These are phyloP conservation scores for Smithornis capensis DNA, from an alignment of 2,113 vertebrate genomes.

Conservation along the genomic window DNA sequence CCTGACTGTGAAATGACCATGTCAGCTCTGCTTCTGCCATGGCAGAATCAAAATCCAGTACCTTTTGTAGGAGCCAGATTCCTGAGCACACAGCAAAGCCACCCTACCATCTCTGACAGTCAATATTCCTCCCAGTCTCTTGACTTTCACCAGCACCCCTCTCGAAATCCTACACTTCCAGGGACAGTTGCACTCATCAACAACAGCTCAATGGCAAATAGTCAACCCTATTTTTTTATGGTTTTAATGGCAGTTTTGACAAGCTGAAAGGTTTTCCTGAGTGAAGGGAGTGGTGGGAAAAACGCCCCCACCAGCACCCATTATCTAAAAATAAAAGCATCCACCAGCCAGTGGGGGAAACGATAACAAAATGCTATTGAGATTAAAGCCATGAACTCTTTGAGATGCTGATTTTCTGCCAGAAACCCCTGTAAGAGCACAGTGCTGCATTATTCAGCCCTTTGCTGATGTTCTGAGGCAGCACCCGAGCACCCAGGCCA, in stretches of 20 bases:
- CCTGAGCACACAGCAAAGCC: background rate
- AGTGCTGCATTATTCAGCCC: background rate
- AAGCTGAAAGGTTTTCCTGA: background rate
- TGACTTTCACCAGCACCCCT: background rate
- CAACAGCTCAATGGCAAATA: background rate
- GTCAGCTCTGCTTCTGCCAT: background rate
- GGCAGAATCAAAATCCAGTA: background rate
- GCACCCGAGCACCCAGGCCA: accelerated
- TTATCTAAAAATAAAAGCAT: conserved; percentile 21
- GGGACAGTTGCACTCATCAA: accelerated
- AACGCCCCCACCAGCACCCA: background rate
- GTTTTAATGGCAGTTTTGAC: background rate
- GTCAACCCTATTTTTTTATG: background rate
- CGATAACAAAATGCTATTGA: background rate
- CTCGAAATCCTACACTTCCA: background rate
- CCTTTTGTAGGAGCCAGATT: background rate
- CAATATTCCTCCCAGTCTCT: background rate
- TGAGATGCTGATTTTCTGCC: background rate
- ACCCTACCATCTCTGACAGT: background rate
- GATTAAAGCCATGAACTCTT: background rate
- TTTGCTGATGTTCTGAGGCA: background rate
- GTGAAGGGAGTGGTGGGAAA: background rate
- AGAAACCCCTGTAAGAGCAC: background rate
- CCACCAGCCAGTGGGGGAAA: background rate
- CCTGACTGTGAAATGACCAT: background rate